Evolutionary conservation across 2,888 invertebrate genomes (phyloP), one percentile per base, ranked within the genome.

Genomic region (Didymodactylos carnosus): DNA sequence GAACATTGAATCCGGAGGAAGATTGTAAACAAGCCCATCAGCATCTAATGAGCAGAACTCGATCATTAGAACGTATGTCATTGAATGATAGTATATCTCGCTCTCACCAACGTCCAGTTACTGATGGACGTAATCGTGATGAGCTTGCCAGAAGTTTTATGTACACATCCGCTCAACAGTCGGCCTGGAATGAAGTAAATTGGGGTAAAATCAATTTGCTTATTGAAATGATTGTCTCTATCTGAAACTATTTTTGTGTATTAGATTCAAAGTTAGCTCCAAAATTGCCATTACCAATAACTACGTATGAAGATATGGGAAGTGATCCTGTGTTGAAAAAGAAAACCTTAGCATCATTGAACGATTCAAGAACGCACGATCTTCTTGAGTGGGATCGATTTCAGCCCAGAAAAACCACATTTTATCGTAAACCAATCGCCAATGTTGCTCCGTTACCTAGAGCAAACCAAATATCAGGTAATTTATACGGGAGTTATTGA

Each of bases 321-420:
- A 41, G 62, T 16, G 74, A 74, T 69, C 74, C 74, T 39, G 35
- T 74, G 23, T 71, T 53, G 39, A 41, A 51, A 69, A 39, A 40
- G n/a, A 25, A 25, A 62, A 29, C 7, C 10, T 14, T 35, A 62
- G 11, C 25, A 62, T 62, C 62, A 19, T n/a, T 62, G 29, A 29
- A 35, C 5, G 62, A 62, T 35, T 29, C 35, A 10, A 29, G 62
- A n/a, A n/a, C 62, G n/a, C 62, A 35, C 35, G 19, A 62, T 35
- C 14, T 62, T 41, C 46, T 70, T 27, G 69, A 71, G 27, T 74
- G 74, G 74, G 74, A 74, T 35, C 40, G 74, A 51, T 25, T 62
- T 41, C 74, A 74, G 69, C 62, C 39, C 13, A 41, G 74, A 3
- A 41, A 70, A 27, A 7, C 25, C 6, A 73, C 69, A 27, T 73